Base-by-base conservation (phyloP, 2,888 invertebrate genomes). In the Thumatha senex region DNA sequence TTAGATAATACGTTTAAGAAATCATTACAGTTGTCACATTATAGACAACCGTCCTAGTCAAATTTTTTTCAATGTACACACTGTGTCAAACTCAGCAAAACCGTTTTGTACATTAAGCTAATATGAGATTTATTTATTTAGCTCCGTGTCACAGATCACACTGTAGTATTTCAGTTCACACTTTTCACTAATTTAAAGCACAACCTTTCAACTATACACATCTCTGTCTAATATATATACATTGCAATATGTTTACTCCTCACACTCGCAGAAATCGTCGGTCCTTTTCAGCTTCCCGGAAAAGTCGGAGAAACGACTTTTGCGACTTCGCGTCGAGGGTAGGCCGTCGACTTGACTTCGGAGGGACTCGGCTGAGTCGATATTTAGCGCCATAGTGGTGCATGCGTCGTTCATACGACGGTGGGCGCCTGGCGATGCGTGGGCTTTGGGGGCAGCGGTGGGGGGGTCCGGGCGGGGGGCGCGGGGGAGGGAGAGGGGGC, bases 391-490 rank as follows among this genome's bases (percentile, higher is more conserved):
- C 30, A 11, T 7, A 0, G 15, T 2, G 8, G 24, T 11, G 30
- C 14, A 1, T 18, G 18, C 12, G 11, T 0, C 0, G 44, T 36
- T 84, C 83, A 85, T 33, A 82, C 84, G 56, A 82, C 68, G 2
- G 87, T 81, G 58, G 87, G 85, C 4, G 82, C 69, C 18, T 72
- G 48, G 7, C 84, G 61, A 33, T 71, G 80, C 2, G 79, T 12
- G 7, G 87, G 87, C 43, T 86, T 87, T 41, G 88, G 89, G 5
- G 88, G 89, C 31, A 86, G 78, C 3, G 88, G 86, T 14, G 87
- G 88, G 5, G 89, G 87, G 0, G 80, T 71, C 63, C 85, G 80
- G 7, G 80, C 72, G 2, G 46, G 1, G 5, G 88, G 86, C 18
- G 84, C 88, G 5, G 86, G 86, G 0, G 76, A 70, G 65, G 82